Evolutionary conservation across 2,888 invertebrate genomes (phyloP).

Genomic region (Thysanoteuthis rhombus): DNA sequence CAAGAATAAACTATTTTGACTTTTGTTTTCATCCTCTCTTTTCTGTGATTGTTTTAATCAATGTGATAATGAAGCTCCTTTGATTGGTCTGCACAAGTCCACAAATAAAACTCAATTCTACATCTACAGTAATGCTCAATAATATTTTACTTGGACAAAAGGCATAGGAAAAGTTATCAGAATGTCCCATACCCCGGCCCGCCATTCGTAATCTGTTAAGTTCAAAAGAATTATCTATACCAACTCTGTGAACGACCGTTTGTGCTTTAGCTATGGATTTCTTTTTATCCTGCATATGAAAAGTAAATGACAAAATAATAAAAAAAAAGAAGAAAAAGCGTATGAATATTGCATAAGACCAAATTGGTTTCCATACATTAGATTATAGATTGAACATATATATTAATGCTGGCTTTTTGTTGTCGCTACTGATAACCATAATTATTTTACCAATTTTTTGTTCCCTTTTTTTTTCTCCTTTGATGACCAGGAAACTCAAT

Average conservation of each 20-base stretch:
- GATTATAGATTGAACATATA: not conserved
- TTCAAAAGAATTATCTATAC: slow-evolving; percentile 12
- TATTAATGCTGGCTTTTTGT: not conserved
- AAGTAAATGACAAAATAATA: not conserved
- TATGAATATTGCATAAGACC: slow-evolving; percentile 12
- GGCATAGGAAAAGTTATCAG: not conserved
- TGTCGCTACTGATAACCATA: not conserved
- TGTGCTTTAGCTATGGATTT: not conserved
- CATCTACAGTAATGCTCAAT: not conserved
- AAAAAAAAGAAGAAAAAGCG: not conserved
- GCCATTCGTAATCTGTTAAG: not conserved
- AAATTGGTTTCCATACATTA: slow-evolving; percentile 12
- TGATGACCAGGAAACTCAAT: not conserved
- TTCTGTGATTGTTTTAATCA: not conserved
- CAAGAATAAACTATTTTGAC: not conserved
- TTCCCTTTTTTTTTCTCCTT: not conserved
- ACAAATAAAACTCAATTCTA: not conserved
- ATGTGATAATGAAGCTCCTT: not conserved
- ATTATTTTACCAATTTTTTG: not conserved
- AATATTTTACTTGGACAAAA: not conserved
- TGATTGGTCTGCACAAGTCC: not conserved
- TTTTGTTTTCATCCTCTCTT: not conserved
- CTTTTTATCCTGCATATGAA: not conserved
- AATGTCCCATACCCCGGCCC: not conserved
- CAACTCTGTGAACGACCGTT: not conserved